These are phyloP conservation scores for Glaucidium brasilianum DNA, from an alignment of 2,113 vertebrate species.

Conservation along the genomic window DNA sequence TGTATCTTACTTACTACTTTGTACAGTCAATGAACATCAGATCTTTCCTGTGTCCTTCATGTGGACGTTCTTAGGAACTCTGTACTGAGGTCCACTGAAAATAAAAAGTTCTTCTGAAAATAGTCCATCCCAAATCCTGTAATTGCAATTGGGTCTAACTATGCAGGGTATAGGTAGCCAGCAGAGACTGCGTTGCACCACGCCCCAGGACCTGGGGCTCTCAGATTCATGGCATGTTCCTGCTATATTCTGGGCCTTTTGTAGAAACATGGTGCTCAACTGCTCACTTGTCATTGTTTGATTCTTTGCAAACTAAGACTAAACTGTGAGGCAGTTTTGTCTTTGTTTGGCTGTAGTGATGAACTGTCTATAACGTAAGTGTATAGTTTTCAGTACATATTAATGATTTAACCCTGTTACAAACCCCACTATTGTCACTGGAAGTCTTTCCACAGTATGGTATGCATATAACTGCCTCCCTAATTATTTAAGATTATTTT, in stretches of 20 bases:
- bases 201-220: background rate
- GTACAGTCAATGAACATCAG: background rate
- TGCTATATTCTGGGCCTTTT: background rate
- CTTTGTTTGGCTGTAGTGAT: background rate
- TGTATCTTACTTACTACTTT: background rate
- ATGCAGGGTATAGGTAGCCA: no score
- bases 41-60: background rate
- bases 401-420: background rate
- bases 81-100: background rate
- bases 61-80: background rate
- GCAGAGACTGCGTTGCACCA: accelerated
- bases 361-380: background rate
- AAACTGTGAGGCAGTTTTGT: background rate
- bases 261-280: background rate
- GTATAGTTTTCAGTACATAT: background rate
- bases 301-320: background rate
- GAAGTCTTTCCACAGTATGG: background rate
- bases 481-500: background rate
- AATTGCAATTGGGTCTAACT: background rate
- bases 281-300: background rate
- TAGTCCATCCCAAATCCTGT: background rate
- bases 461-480: accelerated
- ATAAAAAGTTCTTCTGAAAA: background rate
- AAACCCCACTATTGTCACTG: background rate
- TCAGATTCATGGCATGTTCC: background rate